phyloP scores from a whole-genome alignment of 2,113 vertebrate genomes.

The Sinocyclocheilus anophthalmus region DNA sequence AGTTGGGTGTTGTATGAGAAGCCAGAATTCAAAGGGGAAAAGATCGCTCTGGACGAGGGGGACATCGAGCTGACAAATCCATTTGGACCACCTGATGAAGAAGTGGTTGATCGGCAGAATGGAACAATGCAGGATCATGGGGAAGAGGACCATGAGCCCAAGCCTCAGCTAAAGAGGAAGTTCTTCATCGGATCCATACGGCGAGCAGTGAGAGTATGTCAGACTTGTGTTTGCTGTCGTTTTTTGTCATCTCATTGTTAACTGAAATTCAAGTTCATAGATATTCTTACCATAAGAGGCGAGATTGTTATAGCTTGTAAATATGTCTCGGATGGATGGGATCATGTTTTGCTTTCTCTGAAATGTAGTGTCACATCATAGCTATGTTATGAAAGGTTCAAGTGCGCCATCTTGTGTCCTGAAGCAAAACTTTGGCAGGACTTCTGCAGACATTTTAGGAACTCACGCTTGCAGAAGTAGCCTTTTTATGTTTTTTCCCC shows the following conservation, averaged over 20 bases:
- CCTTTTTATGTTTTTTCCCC: not conserved
- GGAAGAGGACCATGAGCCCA: conserved; percentile 8
- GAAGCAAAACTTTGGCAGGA: not conserved
- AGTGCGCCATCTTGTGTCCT: conserved; percentile 60
- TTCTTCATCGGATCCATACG: conserved; percentile 86
- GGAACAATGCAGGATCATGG: conserved; percentile 32
- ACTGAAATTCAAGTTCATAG: not conserved
- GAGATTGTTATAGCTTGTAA: not conserved
- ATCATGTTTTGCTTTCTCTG: not conserved
- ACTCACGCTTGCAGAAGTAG: not conserved
- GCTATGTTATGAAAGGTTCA: not conserved
- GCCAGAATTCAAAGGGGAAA: conserved; percentile 85
- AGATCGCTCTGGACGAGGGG: conserved; percentile 86
- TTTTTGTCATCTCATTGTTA: not conserved
- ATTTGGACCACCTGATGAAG: conserved; percentile 66
- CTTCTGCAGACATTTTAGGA: not conserved
- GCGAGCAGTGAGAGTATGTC: conserved; percentile 83
- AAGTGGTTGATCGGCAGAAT: conserved; percentile 44
- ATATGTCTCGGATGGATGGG: not conserved
- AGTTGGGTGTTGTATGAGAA: conserved; percentile 96
- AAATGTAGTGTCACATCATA: not conserved
- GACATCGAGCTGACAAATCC: conserved; percentile 82
- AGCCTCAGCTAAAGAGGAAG: conserved; percentile 27
- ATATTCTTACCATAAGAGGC: not conserved
- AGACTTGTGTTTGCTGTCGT: not conserved